Evolutionary conservation across 2,888 invertebrate genomes (phyloP).

Genomic region (Torymus texanus): DNA sequence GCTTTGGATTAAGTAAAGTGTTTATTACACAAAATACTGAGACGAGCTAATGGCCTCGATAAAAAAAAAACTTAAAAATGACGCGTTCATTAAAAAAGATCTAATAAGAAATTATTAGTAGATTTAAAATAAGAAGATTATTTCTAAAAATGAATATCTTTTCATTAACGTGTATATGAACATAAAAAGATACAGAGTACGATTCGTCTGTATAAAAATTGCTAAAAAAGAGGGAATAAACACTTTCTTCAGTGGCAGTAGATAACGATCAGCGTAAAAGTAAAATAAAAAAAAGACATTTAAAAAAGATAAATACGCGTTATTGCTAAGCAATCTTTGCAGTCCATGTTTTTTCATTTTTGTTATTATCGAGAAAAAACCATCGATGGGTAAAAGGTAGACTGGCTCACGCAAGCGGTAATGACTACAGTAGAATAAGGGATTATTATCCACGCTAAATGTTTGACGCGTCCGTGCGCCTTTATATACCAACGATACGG

Average conservation of each 20-base stretch:
- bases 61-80: slow-evolving; percentile 15
- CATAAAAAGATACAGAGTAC: slow-evolving; percentile 5
- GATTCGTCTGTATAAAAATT: slow-evolving; percentile 10
- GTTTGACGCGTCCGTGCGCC: neutral
- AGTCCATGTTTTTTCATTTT: slow-evolving; percentile 26
- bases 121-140: slow-evolving; percentile 13
- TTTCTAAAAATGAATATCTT: neutral
- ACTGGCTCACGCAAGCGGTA: slow-evolving; percentile 25
- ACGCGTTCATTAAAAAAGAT: slow-evolving; percentile 2
- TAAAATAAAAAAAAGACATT: slow-evolving; percentile 15
- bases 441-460: slow-evolving; percentile 10
- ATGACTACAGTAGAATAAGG: slow-evolving; percentile 28
- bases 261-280: slow-evolving; percentile 22
- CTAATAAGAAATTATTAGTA: neutral
- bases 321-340: slow-evolving; percentile 32
- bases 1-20: neutral
- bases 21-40: neutral
- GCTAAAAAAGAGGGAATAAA: slow-evolving; percentile 34
- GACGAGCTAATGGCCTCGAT: neutral
- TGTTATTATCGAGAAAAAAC: slow-evolving; percentile 20
- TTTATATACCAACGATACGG: slow-evolving; percentile 6
- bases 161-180: neutral
- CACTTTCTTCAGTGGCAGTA: slow-evolving; percentile 35
- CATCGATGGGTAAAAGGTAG: slow-evolving; percentile 27
- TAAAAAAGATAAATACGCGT: slow-evolving; percentile 30